phyloP scores from a whole-genome alignment of 2,113 vertebrate genomes.

The Lepisosteus oculatus region DNA sequence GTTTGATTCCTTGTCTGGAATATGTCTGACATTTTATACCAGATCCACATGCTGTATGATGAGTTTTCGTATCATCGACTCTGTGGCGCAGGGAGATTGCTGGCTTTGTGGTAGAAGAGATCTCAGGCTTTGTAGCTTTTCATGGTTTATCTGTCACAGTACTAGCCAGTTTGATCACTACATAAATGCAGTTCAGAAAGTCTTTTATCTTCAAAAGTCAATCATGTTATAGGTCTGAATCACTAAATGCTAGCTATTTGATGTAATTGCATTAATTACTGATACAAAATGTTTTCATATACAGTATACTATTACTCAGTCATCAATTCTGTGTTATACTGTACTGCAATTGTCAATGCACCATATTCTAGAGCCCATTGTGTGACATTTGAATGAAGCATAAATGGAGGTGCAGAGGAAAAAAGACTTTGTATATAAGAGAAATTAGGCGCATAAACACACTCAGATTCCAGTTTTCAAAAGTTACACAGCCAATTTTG shows the following conservation, averaged over 20 bases:
- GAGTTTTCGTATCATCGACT: slow-evolving; percentile 58
- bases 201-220: slow-evolving; percentile 21
- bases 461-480: too few relatives aligned
- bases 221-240: slow-evolving; percentile 12
- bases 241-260: neutral
- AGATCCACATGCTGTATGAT: slow-evolving; percentile 50
- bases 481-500: too few relatives aligned
- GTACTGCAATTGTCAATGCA: neutral
- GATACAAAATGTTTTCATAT: slow-evolving; percentile 11
- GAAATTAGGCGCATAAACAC: too few relatives aligned
- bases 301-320: neutral
- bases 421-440: too few relatives aligned
- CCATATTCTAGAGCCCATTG: neutral
- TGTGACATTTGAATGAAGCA: slow-evolving; percentile 5
- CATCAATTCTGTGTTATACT: neutral
- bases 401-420: too few relatives aligned
- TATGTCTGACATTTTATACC: slow-evolving; percentile 67
- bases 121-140: slow-evolving; percentile 48
- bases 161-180: slow-evolving; percentile 40
- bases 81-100: slow-evolving; percentile 50
- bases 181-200: slow-evolving; percentile 21
- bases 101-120: slow-evolving; percentile 49
- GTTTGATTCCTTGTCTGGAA: slow-evolving; percentile 56
- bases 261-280: neutral
- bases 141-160: slow-evolving; percentile 48